Evolutionary conservation across 1,140 invertebrate species (phyloP).

Genomic region (Drosophila ananassae): DNA sequence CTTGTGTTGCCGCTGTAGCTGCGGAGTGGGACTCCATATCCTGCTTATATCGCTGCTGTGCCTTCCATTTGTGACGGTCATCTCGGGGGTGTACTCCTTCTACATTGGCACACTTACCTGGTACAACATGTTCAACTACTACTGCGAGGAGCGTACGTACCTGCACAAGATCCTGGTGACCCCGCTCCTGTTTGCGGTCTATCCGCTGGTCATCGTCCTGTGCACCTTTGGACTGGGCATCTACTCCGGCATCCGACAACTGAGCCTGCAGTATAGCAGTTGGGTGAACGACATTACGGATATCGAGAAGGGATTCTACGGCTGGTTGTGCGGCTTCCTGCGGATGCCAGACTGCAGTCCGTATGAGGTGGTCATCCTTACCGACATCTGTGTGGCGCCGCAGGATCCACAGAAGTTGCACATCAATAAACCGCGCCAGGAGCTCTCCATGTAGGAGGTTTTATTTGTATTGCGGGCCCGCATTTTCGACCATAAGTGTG

Average conservation of each 20-base stretch:
- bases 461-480: slow-evolving; percentile 32
- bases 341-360: slow-evolving; percentile 88
- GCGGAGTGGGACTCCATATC: slow-evolving; percentile 88
- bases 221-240: slow-evolving; percentile 88
- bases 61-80: slow-evolving; percentile 87
- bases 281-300: slow-evolving; percentile 90
- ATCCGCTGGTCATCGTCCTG: slow-evolving; percentile 89
- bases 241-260: slow-evolving; percentile 88
- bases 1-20: slow-evolving; percentile 86
- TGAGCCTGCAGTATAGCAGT: slow-evolving; percentile 88
- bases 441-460: slow-evolving; percentile 73
- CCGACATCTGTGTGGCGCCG: slow-evolving; percentile 74
- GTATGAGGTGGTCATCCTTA: slow-evolving; percentile 80
- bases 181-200: slow-evolving; percentile 89
- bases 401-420: slow-evolving; percentile 74
- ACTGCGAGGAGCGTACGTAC: slow-evolving; percentile 88
- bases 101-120: slow-evolving; percentile 91
- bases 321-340: slow-evolving; percentile 89
- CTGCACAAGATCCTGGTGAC: slow-evolving; percentile 87
- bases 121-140: slow-evolving; percentile 90
- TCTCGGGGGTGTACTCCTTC: slow-evolving; percentile 89
- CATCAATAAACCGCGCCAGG: slow-evolving; percentile 80
- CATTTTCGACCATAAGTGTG: slow-evolving; percentile 73
- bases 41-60: slow-evolving; percentile 88
- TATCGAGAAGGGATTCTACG: slow-evolving; percentile 92